A percentile compares a stretch with the other conserved stretches of the same genome.
Conservation (phyloP, 2,113 vertebrate species). For the Hiodon alosoides region DNA sequence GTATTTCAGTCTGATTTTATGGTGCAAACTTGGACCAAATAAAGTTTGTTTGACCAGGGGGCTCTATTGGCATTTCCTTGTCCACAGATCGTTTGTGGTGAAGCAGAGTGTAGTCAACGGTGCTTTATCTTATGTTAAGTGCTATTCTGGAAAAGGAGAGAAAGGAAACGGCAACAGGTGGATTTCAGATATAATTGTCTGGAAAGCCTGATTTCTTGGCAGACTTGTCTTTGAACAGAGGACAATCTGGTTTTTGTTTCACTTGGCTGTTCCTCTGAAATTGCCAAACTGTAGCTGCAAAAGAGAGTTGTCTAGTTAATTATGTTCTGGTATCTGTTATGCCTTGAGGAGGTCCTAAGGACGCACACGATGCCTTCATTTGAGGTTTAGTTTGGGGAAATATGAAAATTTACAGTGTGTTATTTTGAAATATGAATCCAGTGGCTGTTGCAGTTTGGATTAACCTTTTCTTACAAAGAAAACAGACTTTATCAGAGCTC, state of each 20-base stretch:
- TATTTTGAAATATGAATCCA: not conserved
- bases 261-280: not conserved
- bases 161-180: constrained; percentile 27
- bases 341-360: not conserved
- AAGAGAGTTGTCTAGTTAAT: not conserved
- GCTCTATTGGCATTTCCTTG: not conserved
- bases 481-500: constrained; percentile 30
- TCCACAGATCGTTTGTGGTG: not conserved
- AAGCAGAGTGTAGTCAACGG: not conserved
- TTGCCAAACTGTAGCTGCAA: not conserved
- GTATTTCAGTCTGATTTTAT: too few species aligned
- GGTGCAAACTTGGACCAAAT: too few species aligned
- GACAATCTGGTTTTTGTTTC: constrained; percentile 11
- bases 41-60: not conserved
- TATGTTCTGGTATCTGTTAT: constrained; percentile 7
- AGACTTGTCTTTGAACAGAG: not conserved
- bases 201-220: constrained; percentile 16
- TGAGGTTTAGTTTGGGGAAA: not conserved
- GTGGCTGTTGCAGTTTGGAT: constrained; percentile 48
- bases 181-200: constrained; percentile 29
- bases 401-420: not conserved
- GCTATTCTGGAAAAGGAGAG: not conserved
- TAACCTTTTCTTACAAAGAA: constrained; percentile 36
- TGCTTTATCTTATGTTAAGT: not conserved
- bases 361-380: constrained; percentile 2